Percentiles rank a stretch among this genome's conserved stretches.
Conservation (phyloP, 1,140 invertebrate species). For the Lordiphosa collinella region DNA sequence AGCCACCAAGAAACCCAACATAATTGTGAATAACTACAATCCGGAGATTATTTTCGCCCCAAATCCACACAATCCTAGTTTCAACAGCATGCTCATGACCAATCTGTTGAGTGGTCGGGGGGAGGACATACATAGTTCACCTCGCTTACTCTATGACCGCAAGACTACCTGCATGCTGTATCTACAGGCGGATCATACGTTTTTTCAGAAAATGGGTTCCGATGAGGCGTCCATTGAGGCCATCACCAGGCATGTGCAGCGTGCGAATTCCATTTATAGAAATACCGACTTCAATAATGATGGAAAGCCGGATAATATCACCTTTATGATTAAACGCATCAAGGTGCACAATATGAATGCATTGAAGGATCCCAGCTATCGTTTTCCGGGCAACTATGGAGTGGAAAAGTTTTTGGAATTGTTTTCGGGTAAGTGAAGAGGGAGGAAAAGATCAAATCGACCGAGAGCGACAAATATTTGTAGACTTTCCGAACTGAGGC, state of each 20-base stretch:
- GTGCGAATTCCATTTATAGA: constrained; percentile 95
- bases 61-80: constrained; percentile 80
- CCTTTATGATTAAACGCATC: constrained; percentile 97
- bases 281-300: constrained; percentile 96
- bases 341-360: constrained; percentile 94
- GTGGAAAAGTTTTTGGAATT: constrained; percentile 96
- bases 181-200: constrained; percentile 96
- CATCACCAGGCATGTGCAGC: constrained; percentile 95
- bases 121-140: constrained; percentile 50
- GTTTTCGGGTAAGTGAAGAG: constrained; percentile 87
- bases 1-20: constrained; percentile 80
- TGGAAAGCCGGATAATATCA: constrained; percentile 94
- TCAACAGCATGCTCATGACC: constrained; percentile 81
- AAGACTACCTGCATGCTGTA: constrained; percentile 95
- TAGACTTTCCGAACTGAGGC: too few relatives aligned
- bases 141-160: constrained; percentile 80
- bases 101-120: constrained; percentile 85
- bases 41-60: constrained; percentile 76
- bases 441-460: too few relatives aligned
- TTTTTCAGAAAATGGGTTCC: constrained; percentile 94
- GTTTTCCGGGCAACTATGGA: constrained; percentile 95
- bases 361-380: constrained; percentile 89
- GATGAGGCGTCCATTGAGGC: constrained; percentile 97
- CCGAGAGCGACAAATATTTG: too few relatives aligned
- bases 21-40: constrained; percentile 79